Evolutionary conservation across 2,888 invertebrate genomes (phyloP).

Genomic region (Athalia cordata): DNA sequence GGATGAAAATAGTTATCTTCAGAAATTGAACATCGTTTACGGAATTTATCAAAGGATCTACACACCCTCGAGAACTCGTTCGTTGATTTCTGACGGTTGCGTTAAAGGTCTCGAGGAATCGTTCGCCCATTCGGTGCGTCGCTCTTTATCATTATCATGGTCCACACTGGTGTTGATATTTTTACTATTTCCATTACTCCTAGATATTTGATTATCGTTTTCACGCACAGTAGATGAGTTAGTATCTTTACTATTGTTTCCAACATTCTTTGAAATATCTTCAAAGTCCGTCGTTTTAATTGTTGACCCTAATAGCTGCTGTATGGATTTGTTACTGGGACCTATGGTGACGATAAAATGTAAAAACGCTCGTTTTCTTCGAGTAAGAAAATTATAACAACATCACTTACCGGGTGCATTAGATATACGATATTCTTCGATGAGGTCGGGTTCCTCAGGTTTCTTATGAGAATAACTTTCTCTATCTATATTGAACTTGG

Average conservation of each 20-base stretch:
- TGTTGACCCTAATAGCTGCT: too few species aligned
- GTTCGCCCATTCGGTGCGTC: constrained; percentile 49
- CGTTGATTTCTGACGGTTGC: constrained; percentile 57
- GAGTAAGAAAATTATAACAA: constrained; percentile 1
- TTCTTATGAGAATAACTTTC: not conserved
- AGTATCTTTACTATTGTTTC: constrained; percentile 44
- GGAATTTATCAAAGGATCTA: not conserved
- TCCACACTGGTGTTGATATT: not conserved
- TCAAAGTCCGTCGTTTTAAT: not conserved
- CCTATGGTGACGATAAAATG: too few species aligned
- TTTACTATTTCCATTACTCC: too few species aligned
- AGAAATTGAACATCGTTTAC: too few species aligned
- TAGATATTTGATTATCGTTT: too few species aligned
- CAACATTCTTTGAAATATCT: constrained; percentile 19
- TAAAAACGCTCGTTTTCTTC: not conserved
- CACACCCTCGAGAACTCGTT: constrained; percentile 62
- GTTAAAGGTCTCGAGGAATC: constrained; percentile 63
- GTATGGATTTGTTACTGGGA: too few species aligned
- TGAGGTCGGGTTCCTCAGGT: constrained; percentile 60
- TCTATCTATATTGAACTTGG: constrained; percentile 57
- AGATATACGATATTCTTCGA: constrained; percentile 64
- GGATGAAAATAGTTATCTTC: not conserved
- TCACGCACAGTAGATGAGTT: too few species aligned
- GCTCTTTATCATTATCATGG: not conserved
- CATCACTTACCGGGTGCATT: constrained; percentile 43